Conservation (phyloP, 2,888 invertebrate genomes). For the Helobdella robusta region DNA sequence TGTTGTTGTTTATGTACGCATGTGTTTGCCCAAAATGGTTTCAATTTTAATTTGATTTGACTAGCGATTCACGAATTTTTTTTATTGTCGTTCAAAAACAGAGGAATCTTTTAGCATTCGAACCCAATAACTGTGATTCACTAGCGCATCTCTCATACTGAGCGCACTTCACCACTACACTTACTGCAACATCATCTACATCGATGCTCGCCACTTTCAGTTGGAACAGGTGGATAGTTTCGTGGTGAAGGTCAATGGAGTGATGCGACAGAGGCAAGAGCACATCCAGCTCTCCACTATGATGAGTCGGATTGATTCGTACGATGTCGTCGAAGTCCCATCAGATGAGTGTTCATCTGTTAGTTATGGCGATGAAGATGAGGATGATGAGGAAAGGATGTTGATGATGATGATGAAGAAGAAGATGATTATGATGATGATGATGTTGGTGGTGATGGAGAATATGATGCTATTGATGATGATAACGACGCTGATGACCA, state of each 20-base stretch:
- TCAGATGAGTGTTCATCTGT: conserved; percentile 50
- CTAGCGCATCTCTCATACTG: too few species aligned
- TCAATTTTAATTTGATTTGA: too few species aligned
- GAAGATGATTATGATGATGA: neutral
- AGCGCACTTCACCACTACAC: neutral
- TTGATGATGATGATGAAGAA: neutral
- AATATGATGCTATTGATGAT: neutral
- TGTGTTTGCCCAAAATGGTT: too few species aligned
- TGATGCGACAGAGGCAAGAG: conserved; percentile 67
- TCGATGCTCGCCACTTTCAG: conserved; percentile 49
- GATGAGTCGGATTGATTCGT: conserved; percentile 70
- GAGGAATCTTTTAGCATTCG: too few species aligned
- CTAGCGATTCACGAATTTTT: too few species aligned
- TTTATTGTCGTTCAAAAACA: too few species aligned
- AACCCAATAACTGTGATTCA: too few species aligned
- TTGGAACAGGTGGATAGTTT: conserved; percentile 68
- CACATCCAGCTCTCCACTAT: conserved; percentile 66
- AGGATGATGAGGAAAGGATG: neutral
- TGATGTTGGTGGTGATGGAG: neutral
- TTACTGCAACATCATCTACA: neutral
- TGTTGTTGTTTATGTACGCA: too few species aligned
- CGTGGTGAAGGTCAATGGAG: conserved; percentile 68
- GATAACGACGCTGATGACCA: too few species aligned
- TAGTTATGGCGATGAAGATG: neutral
- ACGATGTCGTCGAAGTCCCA: conserved; percentile 70